phyloP scores from a whole-genome alignment of 2,113 vertebrate genomes.

The Bos indicus region DNA sequence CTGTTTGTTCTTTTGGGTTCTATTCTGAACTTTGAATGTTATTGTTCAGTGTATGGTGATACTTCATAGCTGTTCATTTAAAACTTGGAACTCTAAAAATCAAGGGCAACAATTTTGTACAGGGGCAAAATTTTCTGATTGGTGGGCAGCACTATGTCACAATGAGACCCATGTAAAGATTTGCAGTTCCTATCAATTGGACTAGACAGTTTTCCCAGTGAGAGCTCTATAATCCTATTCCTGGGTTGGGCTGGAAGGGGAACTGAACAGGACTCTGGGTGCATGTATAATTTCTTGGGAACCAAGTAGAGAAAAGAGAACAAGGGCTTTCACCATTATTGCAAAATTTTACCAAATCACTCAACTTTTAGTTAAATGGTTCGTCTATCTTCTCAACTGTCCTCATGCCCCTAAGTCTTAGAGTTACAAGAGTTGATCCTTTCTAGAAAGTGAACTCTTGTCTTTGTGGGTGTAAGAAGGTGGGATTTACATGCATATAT shows the following conservation, averaged over 20 bases:
- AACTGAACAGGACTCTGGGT: background rate
- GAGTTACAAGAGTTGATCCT: background rate
- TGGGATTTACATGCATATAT: background rate
- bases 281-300: background rate
- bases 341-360: background rate
- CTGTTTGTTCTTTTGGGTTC: conserved; percentile 10
- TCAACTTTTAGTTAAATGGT: background rate
- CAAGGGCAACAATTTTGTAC: background rate
- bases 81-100: conserved; percentile 1
- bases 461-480: background rate
- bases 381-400: background rate
- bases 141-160: background rate
- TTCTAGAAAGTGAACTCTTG: background rate
- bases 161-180: background rate
- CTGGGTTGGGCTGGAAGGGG: background rate
- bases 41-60: background rate
- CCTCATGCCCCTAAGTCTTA: background rate
- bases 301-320: background rate
- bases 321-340: background rate
- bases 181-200: background rate
- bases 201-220: background rate
- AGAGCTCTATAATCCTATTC: background rate
- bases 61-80: conserved; percentile 23
- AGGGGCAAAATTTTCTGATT: background rate
- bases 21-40: conserved; percentile 6